Evolutionary conservation across 2,888 invertebrate species (phyloP).

Genomic region (Camptogramma bilineatum): DNA sequence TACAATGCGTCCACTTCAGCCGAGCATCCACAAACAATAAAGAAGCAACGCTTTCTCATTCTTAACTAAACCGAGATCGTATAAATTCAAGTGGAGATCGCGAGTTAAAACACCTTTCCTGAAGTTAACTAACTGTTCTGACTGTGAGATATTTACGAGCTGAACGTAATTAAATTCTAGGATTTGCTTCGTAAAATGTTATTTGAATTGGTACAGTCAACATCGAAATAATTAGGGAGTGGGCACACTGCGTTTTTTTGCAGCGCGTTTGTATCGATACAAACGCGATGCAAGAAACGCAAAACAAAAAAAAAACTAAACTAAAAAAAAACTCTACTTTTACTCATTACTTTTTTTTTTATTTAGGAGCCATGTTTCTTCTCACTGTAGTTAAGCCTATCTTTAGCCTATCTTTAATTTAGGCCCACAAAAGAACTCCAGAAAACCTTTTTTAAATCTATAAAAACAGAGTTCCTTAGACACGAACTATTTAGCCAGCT

Average conservation of each 20-base stretch:
- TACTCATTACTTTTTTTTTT: too few species aligned
- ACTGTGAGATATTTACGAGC: conserved; percentile 63
- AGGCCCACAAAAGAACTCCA: background rate
- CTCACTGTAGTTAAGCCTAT: too few species aligned
- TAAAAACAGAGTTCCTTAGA: conserved; percentile 47
- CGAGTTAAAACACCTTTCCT: conserved; percentile 50
- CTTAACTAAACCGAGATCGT: conserved; percentile 43
- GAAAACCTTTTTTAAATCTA: conserved; percentile 21
- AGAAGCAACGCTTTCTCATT: conserved; percentile 33
- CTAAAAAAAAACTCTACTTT: too few species aligned
- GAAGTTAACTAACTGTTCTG: conserved; percentile 49
- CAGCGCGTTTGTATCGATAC: too few species aligned
- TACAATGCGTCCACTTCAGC: conserved; percentile 3
- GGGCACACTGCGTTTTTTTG: too few species aligned
- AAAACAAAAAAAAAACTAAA: too few species aligned
- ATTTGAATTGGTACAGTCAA: background rate
- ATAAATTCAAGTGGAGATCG: conserved; percentile 48
- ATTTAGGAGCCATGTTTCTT: too few species aligned
- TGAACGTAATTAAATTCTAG: conserved; percentile 63
- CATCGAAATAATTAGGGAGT: background rate
- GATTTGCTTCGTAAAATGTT: conserved; percentile 45
- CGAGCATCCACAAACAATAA: conserved; percentile 36
- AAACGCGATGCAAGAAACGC: too few species aligned
- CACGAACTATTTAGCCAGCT: conserved; percentile 64
- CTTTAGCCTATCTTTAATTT: too few species aligned